Percentiles rank a stretch among this genome's conserved stretches.
These are phyloP conservation scores for Odocoileus hemionus DNA, from an alignment of 2,113 vertebrate species.

Conservation along the genomic window DNA sequence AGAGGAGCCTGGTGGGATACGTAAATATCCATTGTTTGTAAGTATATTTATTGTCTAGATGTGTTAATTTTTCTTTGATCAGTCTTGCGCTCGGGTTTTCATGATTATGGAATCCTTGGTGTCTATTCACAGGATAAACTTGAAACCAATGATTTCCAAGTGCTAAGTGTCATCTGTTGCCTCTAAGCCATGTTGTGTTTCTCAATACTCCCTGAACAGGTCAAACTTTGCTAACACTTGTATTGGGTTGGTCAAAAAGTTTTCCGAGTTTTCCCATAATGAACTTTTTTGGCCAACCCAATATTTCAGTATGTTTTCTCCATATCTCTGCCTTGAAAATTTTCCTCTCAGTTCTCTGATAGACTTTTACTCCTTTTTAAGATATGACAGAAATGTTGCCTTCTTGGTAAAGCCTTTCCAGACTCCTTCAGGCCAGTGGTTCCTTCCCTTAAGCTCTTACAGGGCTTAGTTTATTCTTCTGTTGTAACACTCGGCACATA, in stretches of 20 bases:
- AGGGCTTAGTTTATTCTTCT: not conserved
- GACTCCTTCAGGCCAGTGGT: not conserved
- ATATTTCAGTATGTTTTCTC: not conserved
- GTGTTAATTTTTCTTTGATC: constrained; percentile 8
- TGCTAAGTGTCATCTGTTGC: not conserved
- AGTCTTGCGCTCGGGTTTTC: not conserved
- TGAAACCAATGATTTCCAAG: not conserved
- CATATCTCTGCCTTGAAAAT: not conserved
- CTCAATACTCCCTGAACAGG: not conserved
- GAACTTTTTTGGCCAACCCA: not conserved
- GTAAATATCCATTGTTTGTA: not conserved
- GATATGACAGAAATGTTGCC: not conserved
- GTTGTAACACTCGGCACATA: not conserved
- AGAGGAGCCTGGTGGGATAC: not conserved
- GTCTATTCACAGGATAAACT: not conserved
- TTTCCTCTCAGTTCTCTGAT: not conserved
- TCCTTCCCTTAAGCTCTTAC: not conserved
- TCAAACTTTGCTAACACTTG: not conserved
- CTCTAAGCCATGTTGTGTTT: not conserved
- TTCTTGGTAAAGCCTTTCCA: not conserved
- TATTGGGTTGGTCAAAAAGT: not conserved
- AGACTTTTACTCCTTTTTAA: not conserved
- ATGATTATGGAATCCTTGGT: not conserved
- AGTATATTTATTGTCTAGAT: not conserved
- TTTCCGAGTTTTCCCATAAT: not conserved